A percentile compares a stretch with the other conserved stretches of the same genome.
phyloP scores from a whole-genome alignment of 2,113 vertebrate species.

The Uria lomvia region DNA sequence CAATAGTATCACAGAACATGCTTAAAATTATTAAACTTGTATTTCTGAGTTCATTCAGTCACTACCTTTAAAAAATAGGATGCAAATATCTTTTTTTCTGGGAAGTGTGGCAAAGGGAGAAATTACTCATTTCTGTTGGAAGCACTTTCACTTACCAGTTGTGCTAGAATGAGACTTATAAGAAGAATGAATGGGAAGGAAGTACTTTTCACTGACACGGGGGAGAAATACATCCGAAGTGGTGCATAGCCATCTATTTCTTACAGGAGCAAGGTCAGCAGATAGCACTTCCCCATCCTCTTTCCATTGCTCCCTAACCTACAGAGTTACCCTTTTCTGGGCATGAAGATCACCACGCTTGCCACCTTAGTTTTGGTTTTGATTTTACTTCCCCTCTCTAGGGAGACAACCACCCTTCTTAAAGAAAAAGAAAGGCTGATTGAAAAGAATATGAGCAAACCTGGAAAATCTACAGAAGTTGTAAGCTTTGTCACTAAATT shows the following conservation, averaged over 20 bases:
- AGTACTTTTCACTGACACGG: background rate
- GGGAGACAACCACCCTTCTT: background rate
- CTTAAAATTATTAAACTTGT: background rate
- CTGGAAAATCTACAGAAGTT: background rate
- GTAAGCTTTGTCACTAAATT: background rate
- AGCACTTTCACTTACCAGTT: background rate
- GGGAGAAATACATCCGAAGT: background rate
- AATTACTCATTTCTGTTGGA: background rate
- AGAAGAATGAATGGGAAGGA: background rate
- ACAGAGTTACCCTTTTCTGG: background rate
- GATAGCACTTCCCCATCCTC: background rate
- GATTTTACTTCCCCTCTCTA: background rate
- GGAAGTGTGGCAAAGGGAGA: background rate
- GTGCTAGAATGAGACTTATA: background rate
- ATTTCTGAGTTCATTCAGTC: background rate
- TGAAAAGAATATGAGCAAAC: background rate
- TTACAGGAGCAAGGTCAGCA: background rate
- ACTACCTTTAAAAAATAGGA: background rate
- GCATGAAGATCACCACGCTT: background rate
- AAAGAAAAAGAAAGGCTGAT: background rate
- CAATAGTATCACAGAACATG: background rate
- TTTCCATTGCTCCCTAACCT: background rate
- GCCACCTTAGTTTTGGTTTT: background rate
- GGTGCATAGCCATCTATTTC: background rate
- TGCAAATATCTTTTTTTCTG: background rate